These are phyloP conservation scores for Tympanuchus pallidicinctus DNA, from an alignment of 2,113 vertebrate genomes.

Conservation along the genomic window DNA sequence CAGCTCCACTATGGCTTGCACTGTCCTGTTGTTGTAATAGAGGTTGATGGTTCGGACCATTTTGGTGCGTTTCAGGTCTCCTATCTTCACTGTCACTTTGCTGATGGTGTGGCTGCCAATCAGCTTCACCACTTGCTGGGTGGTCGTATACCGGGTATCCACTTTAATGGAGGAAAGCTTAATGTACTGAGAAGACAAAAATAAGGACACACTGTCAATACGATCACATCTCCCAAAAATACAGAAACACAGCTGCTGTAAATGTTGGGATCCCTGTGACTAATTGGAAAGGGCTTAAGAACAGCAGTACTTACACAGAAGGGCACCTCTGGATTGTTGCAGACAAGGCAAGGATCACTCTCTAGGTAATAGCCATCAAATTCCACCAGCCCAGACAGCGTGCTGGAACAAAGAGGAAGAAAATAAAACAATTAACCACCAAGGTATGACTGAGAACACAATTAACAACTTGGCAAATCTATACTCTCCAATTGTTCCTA, in stretches of 20 bases:
- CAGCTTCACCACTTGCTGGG: constrained; percentile 98
- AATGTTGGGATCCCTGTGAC: accelerated
- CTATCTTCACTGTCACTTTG: constrained; percentile 98
- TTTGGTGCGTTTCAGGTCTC: constrained; percentile 97
- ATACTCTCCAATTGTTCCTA: not conserved
- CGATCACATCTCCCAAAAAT: not conserved
- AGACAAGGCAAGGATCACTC: constrained; percentile 97
- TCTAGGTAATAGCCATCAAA: constrained; percentile 97
- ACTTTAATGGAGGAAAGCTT: constrained; percentile 99
- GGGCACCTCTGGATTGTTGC: constrained; percentile 98
- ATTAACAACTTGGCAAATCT: not conserved
- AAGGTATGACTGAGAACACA: not conserved
- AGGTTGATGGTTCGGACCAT: constrained; percentile 98
- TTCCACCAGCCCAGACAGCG: constrained; percentile 94
- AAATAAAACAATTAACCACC: not conserved
- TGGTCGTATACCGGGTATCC: constrained; percentile 98
- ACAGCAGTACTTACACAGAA: constrained; percentile 89
- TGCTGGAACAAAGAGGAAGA: constrained; percentile 76
- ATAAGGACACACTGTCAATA: not conserved
- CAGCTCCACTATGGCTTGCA: constrained; percentile 97
- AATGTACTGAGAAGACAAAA: constrained; percentile 86
- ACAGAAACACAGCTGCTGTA: not conserved
- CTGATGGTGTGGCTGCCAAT: constrained; percentile 99
- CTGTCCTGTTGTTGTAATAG: constrained; percentile 98
- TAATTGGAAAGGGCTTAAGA: not conserved